phyloP scores from a whole-genome alignment of 2,113 vertebrate species.

The Anolis carolinensis region DNA sequence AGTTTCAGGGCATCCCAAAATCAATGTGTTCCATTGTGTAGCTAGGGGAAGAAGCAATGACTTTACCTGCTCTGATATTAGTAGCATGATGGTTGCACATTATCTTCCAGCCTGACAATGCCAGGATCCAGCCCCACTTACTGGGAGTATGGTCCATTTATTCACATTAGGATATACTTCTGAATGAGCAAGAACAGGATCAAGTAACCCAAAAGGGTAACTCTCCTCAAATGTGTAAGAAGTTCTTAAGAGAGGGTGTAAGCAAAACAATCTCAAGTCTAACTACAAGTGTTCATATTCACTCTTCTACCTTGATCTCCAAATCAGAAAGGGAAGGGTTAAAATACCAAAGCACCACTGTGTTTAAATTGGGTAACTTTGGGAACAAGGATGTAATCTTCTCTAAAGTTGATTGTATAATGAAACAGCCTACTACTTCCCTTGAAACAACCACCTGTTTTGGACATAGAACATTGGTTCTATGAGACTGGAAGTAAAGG shows the following conservation, averaged over 20 bases:
- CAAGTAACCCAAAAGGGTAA: not conserved
- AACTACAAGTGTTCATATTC: not conserved
- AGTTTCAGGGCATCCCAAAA: no score
- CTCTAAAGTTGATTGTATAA: slow-evolving; percentile 49
- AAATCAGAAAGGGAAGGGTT: slow-evolving; percentile 5
- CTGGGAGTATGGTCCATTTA: not conserved
- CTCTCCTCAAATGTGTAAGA: slow-evolving; percentile 2
- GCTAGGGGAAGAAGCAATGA: no score
- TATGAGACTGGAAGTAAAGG: slow-evolving; percentile 45
- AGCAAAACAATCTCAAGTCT: not conserved
- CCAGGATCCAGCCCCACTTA: not conserved
- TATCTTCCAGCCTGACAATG: no score
- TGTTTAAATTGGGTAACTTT: not conserved
- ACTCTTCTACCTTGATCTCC: slow-evolving; percentile 21
- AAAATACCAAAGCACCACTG: slow-evolving; percentile 16
- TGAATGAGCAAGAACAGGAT: not conserved
- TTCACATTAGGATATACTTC: not conserved
- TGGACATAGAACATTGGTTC: not conserved
- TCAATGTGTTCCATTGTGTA: no score
- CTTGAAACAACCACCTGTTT: slow-evolving; percentile 66
- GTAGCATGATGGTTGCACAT: no score
- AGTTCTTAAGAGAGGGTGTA: slow-evolving; percentile 23
- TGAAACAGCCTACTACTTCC: slow-evolving; percentile 52
- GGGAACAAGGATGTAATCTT: not conserved
- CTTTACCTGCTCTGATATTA: no score